Conservation (phyloP, 30 jellyfish, hydroid and myxozoan genomes). For the Aurelia sp. region DNA sequence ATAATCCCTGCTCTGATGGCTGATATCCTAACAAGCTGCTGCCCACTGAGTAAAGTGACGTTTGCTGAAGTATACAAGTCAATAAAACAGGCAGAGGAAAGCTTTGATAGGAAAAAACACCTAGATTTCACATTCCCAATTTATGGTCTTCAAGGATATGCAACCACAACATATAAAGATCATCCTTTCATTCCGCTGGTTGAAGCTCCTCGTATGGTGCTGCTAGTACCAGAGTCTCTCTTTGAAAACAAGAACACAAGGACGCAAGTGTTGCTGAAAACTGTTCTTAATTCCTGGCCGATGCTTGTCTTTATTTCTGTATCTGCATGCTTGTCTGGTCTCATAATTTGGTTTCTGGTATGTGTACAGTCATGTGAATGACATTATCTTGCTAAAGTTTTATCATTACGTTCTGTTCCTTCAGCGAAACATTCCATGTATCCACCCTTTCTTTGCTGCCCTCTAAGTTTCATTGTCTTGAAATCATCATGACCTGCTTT, state of each 20-base stretch:
- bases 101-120: constrained; percentile 59
- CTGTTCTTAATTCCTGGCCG: constrained; percentile 97
- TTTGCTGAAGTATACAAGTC: constrained; percentile 73
- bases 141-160: constrained; percentile 83
- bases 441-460: background rate
- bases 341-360: constrained; percentile 92
- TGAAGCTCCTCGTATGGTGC: constrained; percentile 89
- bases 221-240: constrained; percentile 83
- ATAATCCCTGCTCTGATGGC: constrained; percentile 74
- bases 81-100: constrained; percentile 69
- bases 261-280: constrained; percentile 88
- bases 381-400: background rate
- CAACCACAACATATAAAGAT: constrained; percentile 71
- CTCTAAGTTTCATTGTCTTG: too few species aligned
- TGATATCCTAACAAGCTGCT: constrained; percentile 64
- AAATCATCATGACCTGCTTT: too few species aligned
- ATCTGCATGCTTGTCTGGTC: constrained; percentile 93
- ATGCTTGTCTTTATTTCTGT: constrained; percentile 88
- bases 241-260: constrained; percentile 83
- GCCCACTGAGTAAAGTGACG: constrained; percentile 78
- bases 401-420: too few species aligned
- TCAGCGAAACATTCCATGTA: background rate
- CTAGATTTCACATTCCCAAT: constrained; percentile 90
- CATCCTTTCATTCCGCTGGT: constrained; percentile 89
- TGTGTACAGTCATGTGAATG: too few species aligned